A percentile compares a stretch with the other conserved stretches of the same genome.
phyloP scores from a whole-genome alignment of 1,140 invertebrate genomes.

The Gryon sp. region DNA sequence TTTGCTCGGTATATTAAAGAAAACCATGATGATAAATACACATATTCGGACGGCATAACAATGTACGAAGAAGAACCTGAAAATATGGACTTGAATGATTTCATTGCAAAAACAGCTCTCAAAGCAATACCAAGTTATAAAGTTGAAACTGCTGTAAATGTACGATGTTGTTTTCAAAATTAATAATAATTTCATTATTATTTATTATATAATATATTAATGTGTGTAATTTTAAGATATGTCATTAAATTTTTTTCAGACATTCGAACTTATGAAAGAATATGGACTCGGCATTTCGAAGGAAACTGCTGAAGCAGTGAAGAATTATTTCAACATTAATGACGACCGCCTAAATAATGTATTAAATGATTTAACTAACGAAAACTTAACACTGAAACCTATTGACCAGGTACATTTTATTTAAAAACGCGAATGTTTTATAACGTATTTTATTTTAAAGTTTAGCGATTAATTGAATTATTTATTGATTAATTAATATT shows the following conservation, averaged over 20 bases:
- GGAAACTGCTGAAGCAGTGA: slow-evolving; percentile 79
- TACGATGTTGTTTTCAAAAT: background rate
- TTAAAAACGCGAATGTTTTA: no score
- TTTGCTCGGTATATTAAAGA: slow-evolving; percentile 37
- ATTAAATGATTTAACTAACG: slow-evolving; percentile 44
- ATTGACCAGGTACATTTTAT: no score
- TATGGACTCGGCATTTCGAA: slow-evolving; percentile 39
- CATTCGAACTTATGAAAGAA: slow-evolving; percentile 17
- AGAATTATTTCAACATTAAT: no score
- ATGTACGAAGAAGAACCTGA: slow-evolving; percentile 6
- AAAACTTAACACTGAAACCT: slow-evolving; percentile 65
- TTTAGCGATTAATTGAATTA: no score
- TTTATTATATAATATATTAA: no score
- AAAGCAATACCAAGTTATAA: slow-evolving; percentile 22
- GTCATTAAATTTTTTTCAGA: no score
- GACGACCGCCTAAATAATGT: no score
- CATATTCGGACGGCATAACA: slow-evolving; percentile 4
- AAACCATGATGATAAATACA: slow-evolving; percentile 37
- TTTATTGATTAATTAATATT: no score
- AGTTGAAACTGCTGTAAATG: background rate
- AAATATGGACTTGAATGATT: slow-evolving; percentile 33
- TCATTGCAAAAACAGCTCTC: slow-evolving; percentile 18
- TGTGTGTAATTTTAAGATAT: no score
- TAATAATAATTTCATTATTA: no score
- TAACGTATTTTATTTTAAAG: no score